Percentiles rank a stretch among this genome's conserved stretches.
phyloP scores from a whole-genome alignment of 2,113 vertebrate species.

The Pithys albifrons region DNA sequence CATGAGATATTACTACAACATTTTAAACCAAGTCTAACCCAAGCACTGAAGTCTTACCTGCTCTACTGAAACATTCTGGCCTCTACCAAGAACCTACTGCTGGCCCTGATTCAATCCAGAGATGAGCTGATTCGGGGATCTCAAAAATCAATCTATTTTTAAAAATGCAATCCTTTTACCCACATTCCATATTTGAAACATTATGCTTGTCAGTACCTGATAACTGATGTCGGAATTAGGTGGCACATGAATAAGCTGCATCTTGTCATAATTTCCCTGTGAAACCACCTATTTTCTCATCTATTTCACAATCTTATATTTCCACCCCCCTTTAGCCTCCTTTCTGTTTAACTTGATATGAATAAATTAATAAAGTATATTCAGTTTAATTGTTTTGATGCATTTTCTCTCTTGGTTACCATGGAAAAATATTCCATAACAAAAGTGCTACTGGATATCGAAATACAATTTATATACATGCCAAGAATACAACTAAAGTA shows the following conservation, averaged over 20 bases:
- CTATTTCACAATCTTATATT: background rate
- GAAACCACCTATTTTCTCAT: background rate
- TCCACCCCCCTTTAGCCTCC: background rate
- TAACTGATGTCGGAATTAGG: background rate
- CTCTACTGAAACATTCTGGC: background rate
- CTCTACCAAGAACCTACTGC: background rate
- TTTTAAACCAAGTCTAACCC: background rate
- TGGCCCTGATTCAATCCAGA: background rate
- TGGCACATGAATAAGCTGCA: background rate
- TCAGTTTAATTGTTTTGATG: background rate
- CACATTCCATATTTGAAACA: accelerated
- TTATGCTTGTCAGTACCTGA: background rate
- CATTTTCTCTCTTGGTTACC: background rate
- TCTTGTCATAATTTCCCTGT: background rate
- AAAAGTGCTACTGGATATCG: background rate
- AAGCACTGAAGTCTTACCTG: background rate
- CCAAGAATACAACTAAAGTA: background rate
- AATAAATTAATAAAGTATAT: background rate
- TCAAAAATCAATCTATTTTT: background rate
- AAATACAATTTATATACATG: background rate
- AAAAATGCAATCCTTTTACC: background rate
- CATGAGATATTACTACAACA: background rate
- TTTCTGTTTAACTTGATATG: background rate
- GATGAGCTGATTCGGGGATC: background rate
- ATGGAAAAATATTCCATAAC: background rate